Conservation (phyloP, 2,888 invertebrate species). For the Pseudococcus longispinus region DNA sequence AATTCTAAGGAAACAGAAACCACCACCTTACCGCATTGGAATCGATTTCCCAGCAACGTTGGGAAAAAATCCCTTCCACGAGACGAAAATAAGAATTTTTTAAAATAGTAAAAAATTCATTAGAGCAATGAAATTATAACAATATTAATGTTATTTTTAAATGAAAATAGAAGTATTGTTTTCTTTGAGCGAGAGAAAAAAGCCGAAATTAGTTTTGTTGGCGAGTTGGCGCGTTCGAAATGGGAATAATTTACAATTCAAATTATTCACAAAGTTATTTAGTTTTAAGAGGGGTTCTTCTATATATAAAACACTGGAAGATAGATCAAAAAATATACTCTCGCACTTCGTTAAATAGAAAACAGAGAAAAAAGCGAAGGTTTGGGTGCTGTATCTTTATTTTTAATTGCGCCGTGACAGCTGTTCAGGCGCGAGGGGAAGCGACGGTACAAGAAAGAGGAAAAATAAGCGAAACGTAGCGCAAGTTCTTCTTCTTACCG, state of each 20-base stretch:
- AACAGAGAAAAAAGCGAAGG: slow-evolving; percentile 42
- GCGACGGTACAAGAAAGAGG: slow-evolving; percentile 1
- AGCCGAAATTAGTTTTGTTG: slow-evolving; percentile 53
- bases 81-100: not conserved
- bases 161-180: slow-evolving; percentile 45
- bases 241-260: slow-evolving; percentile 56
- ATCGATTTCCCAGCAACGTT: not conserved
- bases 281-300: slow-evolving; percentile 24
- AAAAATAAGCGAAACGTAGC: slow-evolving; percentile 36
- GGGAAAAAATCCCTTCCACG: not conserved
- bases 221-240: slow-evolving; percentile 35
- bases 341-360: slow-evolving; percentile 29
- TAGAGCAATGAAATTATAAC: slow-evolving; percentile 42
- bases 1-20: not conserved
- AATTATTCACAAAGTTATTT: slow-evolving; percentile 54
- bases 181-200: slow-evolving; percentile 53
- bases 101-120: slow-evolving; percentile 33
- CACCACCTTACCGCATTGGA: not conserved
- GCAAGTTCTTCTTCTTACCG: not conserved
- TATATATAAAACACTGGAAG: slow-evolving; percentile 41
- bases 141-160: slow-evolving; percentile 48
- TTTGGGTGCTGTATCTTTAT: slow-evolving; percentile 56
- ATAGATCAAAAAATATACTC: slow-evolving; percentile 53
- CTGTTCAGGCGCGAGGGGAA: slow-evolving; percentile 5
- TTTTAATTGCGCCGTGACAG: slow-evolving; percentile 56